Evolutionary conservation across 2,113 vertebrate species (phyloP).

Genomic region (Platysternon megacephalum): DNA sequence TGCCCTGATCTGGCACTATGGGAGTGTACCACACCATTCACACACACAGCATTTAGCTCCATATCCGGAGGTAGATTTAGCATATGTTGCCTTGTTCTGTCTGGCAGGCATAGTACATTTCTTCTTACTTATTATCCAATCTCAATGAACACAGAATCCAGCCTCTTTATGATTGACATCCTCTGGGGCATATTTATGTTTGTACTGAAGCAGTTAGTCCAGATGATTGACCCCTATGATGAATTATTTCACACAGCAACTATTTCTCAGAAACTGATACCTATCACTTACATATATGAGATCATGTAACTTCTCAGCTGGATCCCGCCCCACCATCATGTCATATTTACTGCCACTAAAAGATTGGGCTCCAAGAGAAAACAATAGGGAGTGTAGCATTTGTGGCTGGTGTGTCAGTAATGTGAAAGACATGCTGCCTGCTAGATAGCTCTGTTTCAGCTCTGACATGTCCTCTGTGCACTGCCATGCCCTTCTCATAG

Average conservation of each 20-base stretch:
- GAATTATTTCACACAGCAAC: not conserved
- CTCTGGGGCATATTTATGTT: not conserved
- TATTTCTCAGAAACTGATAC: not conserved
- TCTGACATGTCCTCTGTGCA: not conserved
- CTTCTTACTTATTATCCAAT: not conserved
- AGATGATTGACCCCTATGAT: not conserved
- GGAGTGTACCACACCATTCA: not conserved
- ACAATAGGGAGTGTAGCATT: not conserved
- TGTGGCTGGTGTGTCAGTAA: not conserved
- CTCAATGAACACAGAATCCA: not conserved
- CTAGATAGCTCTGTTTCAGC: not conserved
- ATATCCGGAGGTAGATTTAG: not conserved
- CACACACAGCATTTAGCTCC: not conserved
- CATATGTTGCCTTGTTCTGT: not conserved
- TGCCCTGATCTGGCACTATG: not conserved
- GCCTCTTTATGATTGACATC: not conserved
- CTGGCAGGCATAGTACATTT: not conserved
- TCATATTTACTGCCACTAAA: not conserved
- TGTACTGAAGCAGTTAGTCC: not conserved
- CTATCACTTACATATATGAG: not conserved
- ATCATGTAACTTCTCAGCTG: not conserved
- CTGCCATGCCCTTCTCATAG: not conserved
- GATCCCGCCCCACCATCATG: not conserved
- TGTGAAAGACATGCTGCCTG: not conserved
- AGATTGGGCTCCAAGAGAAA: not conserved